These are phyloP conservation scores for Psophia crepitans DNA, from an alignment of 2,113 vertebrate species.

Conservation along the genomic window DNA sequence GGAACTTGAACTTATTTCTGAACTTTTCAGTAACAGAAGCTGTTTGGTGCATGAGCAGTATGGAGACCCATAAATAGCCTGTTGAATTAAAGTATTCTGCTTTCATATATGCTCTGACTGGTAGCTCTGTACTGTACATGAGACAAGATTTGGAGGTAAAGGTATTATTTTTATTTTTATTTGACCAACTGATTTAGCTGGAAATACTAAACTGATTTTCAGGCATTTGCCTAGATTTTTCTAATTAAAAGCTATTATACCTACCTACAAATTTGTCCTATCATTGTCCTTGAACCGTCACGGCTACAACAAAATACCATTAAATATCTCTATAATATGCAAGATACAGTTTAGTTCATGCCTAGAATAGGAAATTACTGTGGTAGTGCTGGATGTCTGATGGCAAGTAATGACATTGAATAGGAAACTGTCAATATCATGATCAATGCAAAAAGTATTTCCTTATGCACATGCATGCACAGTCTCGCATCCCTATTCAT, in stretches of 20 bases:
- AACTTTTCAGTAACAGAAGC: not conserved
- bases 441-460: not conserved
- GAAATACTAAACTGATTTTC: not conserved
- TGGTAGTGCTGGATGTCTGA: not conserved
- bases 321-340: not conserved
- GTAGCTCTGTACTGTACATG: not conserved
- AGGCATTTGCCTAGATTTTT: not conserved
- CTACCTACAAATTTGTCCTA: not conserved
- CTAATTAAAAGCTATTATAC: not conserved
- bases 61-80: not conserved
- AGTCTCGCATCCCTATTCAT: not conserved
- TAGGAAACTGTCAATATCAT: not conserved
- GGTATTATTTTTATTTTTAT: not conserved
- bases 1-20: not conserved
- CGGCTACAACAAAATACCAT: not conserved
- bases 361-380: not conserved
- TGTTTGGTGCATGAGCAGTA: not conserved
- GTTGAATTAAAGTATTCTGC: not conserved
- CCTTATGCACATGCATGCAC: not conserved
- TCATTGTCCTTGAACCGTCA: not conserved
- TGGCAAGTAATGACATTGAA: not conserved
- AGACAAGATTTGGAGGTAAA: not conserved
- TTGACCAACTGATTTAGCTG: not conserved
- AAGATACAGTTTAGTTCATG: not conserved
- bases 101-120: not conserved